These are phyloP conservation scores for Ctenoplectra terminalis DNA, from an alignment of 1,140 invertebrate species.

Conservation along the genomic window DNA sequence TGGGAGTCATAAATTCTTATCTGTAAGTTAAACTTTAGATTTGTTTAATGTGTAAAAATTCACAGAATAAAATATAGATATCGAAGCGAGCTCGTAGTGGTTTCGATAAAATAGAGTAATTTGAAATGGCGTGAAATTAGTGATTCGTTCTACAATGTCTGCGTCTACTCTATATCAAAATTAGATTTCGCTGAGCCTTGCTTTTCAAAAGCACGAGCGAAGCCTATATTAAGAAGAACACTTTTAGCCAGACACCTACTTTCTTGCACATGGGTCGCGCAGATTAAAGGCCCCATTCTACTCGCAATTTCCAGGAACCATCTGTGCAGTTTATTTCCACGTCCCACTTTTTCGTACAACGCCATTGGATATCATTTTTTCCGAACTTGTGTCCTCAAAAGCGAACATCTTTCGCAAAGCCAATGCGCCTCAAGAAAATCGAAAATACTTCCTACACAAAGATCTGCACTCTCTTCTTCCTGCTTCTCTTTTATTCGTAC, in stretches of 20 bases:
- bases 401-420: neutral
- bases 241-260: neutral
- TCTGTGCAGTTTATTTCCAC: neutral
- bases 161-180: too few relatives aligned
- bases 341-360: neutral
- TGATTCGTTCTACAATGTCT: too few relatives aligned
- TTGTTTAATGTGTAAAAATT: too few relatives aligned
- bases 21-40: too few relatives aligned
- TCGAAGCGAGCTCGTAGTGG: too few relatives aligned
- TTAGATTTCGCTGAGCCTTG: too few relatives aligned
- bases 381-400: neutral
- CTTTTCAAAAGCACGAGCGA: too few relatives aligned
- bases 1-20: too few relatives aligned
- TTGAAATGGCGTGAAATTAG: too few relatives aligned
- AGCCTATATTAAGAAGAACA: too few relatives aligned
- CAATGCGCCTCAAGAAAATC: constrained; percentile 13
- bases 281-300: neutral
- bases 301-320: neutral
- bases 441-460: constrained; percentile 22
- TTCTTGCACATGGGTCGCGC: neutral
- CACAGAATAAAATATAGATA: too few relatives aligned
- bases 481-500: constrained; percentile 10
- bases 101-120: too few relatives aligned
- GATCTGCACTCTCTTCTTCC: neutral
- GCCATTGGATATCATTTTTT: neutral